phyloP scores from a whole-genome alignment of 2,888 invertebrate species.

The Caenorhabditis angaria region DNA sequence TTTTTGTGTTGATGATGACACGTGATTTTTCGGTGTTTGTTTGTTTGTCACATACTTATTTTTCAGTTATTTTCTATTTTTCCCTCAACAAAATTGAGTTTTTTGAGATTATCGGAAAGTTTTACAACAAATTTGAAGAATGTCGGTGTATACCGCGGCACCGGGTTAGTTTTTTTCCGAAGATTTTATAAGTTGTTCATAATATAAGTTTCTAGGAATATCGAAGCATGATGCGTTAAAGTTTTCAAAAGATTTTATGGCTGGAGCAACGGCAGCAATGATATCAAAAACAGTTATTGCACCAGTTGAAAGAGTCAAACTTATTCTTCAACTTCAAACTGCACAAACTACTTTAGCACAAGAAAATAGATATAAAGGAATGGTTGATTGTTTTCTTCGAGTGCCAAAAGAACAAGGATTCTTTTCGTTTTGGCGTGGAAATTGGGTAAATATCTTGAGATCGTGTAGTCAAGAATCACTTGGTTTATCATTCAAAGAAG shows the following conservation, averaged over 20 bases:
- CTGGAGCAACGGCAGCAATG: slow-evolving; percentile 88
- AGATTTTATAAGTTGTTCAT: background rate
- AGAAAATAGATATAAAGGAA: slow-evolving; percentile 88
- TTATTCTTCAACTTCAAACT: slow-evolving; percentile 85
- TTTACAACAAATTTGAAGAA: background rate
- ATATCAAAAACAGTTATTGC: slow-evolving; percentile 93
- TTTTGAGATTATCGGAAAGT: slow-evolving; percentile 11
- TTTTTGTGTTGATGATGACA: background rate
- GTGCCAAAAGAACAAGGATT: slow-evolving; percentile 72
- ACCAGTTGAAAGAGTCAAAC: slow-evolving; percentile 92
- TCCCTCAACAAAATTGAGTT: background rate
- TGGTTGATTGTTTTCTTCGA: slow-evolving; percentile 74
- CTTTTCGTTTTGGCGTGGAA: slow-evolving; percentile 75
- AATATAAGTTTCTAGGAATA: slow-evolving; percentile 18
- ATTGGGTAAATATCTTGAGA: slow-evolving; percentile 75
- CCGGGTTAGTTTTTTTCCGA: slow-evolving; percentile 20
- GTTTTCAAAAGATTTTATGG: slow-evolving; percentile 68
- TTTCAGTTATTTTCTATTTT: background rate
- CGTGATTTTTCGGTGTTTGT: slow-evolving; percentile 4
- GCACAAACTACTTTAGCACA: slow-evolving; percentile 81
- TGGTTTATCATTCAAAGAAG: slow-evolving; percentile 69
- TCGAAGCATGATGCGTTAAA: slow-evolving; percentile 42
- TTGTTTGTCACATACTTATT: background rate
- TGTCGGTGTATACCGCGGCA: slow-evolving; percentile 34
- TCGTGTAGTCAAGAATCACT: slow-evolving; percentile 71